phyloP scores from a whole-genome alignment of 2,888 invertebrate genomes.

The Mesodorylaimus sp. region DNA sequence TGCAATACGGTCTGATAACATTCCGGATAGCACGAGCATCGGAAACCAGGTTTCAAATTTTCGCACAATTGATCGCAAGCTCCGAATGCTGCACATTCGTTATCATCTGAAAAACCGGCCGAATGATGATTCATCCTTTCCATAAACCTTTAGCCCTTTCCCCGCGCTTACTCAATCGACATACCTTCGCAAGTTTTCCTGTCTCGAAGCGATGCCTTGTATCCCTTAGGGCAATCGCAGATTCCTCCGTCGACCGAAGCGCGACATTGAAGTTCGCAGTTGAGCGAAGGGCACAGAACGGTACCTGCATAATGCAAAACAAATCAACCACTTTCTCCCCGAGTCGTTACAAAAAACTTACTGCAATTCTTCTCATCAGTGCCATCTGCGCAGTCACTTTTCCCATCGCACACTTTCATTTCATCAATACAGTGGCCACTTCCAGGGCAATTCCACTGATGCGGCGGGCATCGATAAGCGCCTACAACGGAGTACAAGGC shows the following conservation, averaged over 20 bases:
- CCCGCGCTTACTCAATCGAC: conserved; percentile 15
- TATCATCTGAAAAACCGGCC: conserved; percentile 53
- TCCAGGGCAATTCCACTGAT: conserved; percentile 16
- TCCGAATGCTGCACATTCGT: conserved; percentile 47
- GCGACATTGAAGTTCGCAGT: conserved; percentile 76
- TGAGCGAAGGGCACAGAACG: conserved; percentile 57
- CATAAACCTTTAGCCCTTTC: too few relatives aligned
- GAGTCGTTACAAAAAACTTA: conserved; percentile 10
- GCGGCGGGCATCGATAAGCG: conserved; percentile 13
- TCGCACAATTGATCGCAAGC: conserved; percentile 76
- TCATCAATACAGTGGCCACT: conserved; percentile 79
- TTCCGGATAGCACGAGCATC: conserved; percentile 23
- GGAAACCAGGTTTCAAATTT: conserved; percentile 61
- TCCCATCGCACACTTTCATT: conserved; percentile 83
- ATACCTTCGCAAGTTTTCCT: conserved; percentile 57
- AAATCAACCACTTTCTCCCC: neutral
- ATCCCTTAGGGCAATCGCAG: conserved; percentile 71
- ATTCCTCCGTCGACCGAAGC: conserved; percentile 70
- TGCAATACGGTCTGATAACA: conserved; percentile 21
- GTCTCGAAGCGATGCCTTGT: conserved; percentile 56
- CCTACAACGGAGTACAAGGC: conserved; percentile 6
- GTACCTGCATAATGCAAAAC: conserved; percentile 40
- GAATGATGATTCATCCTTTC: too few relatives aligned
- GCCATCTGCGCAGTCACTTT: conserved; percentile 85
- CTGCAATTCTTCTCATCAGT: conserved; percentile 52